phyloP scores from a whole-genome alignment of 2,113 vertebrate species.

The Tylochromis polylepis region DNA sequence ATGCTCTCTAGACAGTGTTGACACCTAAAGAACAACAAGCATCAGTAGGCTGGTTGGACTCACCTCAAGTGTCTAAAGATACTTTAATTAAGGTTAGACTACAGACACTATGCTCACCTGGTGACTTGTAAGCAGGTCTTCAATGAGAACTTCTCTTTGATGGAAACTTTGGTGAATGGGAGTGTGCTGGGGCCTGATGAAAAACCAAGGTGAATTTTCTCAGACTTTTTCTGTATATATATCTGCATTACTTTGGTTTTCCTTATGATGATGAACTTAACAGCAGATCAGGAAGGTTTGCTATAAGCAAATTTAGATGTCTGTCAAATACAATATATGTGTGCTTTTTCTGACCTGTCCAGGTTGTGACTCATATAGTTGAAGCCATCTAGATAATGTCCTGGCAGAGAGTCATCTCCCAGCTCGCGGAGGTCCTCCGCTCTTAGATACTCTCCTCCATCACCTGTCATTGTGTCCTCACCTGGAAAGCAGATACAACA shows the following conservation, averaged over 20 bases:
- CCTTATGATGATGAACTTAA: not conserved
- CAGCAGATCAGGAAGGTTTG: not conserved
- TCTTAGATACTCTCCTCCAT: conserved; percentile 92
- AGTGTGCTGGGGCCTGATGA: conserved; percentile 80
- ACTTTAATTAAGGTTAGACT: not conserved
- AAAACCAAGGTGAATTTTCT: not conserved
- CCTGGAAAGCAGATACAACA: conserved; percentile 65
- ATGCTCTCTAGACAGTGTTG: conserved; percentile 80
- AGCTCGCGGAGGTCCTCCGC: conserved; percentile 93
- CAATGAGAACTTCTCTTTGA: conserved; percentile 84
- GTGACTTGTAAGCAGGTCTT: conserved; percentile 85
- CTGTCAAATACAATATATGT: not conserved
- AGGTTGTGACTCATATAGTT: conserved; percentile 91
- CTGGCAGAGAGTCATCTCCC: conserved; percentile 93
- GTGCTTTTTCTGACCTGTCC: conserved; percentile 79
- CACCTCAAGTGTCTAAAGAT: not conserved
- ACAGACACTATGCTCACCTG: conserved; percentile 72
- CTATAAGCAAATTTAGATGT: not conserved
- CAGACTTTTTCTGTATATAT: not conserved
- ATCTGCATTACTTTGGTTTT: not conserved
- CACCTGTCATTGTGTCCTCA: conserved; percentile 96
- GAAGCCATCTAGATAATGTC: conserved; percentile 91
- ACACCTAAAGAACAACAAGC: conserved; percentile 68
- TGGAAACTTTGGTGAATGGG: conserved; percentile 82
- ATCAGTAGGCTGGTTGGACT: not conserved